Evolutionary conservation across 1,140 invertebrate genomes (phyloP).

Genomic region (Procambarus clarkii): DNA sequence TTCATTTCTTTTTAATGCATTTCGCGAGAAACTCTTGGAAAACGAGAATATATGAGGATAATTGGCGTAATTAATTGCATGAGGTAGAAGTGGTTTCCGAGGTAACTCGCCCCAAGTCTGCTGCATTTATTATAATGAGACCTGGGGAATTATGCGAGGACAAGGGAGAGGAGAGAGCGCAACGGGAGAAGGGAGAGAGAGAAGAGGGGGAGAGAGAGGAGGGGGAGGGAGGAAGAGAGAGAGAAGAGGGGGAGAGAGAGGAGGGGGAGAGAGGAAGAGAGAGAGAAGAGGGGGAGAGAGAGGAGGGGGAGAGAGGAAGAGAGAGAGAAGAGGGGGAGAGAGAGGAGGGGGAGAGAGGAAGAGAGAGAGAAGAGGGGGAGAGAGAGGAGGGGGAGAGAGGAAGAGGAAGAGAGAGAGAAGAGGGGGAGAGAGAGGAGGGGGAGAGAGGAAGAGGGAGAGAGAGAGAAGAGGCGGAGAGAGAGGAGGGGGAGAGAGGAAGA

Average conservation of each 20-base stretch:
- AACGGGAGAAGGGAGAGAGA: not conserved
- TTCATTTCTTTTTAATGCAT: conserved; percentile 22
- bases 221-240: not conserved
- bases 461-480: too few relatives aligned
- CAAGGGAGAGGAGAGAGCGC: not conserved
- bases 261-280: too few relatives aligned
- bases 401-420: not conserved
- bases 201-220: not conserved
- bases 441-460: too few relatives aligned
- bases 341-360: not conserved
- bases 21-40: not conserved
- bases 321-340: not conserved
- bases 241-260: not conserved
- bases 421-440: too few relatives aligned
- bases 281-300: not conserved
- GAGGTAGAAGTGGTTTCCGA: not conserved
- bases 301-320: not conserved
- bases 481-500: too few relatives aligned
- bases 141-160: not conserved
- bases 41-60: conserved; percentile 23
- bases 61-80: conserved; percentile 32
- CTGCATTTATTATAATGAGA: conserved; percentile 26
- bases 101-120: not conserved
- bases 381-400: not conserved
- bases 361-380: not conserved